Conservation (phyloP, 1,140 invertebrate species). For the Tetramorium simillimum region DNA sequence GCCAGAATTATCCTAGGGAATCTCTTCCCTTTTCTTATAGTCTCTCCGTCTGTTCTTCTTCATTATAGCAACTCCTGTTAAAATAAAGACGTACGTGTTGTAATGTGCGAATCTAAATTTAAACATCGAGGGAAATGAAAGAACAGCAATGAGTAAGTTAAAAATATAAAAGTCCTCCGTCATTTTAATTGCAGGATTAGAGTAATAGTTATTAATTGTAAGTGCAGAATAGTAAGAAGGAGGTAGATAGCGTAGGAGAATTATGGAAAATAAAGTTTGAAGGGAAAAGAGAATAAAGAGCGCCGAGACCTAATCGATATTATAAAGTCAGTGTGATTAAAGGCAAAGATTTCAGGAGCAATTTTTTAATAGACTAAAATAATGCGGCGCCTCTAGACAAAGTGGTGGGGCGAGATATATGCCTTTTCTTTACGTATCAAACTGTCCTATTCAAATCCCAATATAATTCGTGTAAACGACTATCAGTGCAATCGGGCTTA, state of each 20-base stretch:
- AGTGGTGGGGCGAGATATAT: neutral
- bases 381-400: neutral
- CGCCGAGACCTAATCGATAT: neutral
- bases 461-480: constrained; percentile 39
- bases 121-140: neutral
- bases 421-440: neutral
- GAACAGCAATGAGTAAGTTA: neutral
- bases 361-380: constrained; percentile 15
- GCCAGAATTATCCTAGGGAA: constrained; percentile 43
- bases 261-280: neutral
- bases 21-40: constrained; percentile 27
- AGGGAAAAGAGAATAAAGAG: neutral
- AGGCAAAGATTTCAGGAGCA: neutral
- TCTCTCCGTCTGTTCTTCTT: constrained; percentile 24
- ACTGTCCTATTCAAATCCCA: constrained; percentile 8
- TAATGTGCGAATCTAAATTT: neutral
- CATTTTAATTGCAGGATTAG: constrained; percentile 4
- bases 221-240: neutral
- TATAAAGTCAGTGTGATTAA: neutral
- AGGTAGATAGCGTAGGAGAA: neutral
- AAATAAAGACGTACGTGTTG: neutral
- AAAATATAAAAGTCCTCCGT: neutral
- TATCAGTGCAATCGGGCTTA: constrained; percentile 41
- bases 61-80: constrained; percentile 7
- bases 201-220: neutral